Conservation (phyloP, 2,797 vertebrate genomes). For the Ataeniobius toweri region DNA sequence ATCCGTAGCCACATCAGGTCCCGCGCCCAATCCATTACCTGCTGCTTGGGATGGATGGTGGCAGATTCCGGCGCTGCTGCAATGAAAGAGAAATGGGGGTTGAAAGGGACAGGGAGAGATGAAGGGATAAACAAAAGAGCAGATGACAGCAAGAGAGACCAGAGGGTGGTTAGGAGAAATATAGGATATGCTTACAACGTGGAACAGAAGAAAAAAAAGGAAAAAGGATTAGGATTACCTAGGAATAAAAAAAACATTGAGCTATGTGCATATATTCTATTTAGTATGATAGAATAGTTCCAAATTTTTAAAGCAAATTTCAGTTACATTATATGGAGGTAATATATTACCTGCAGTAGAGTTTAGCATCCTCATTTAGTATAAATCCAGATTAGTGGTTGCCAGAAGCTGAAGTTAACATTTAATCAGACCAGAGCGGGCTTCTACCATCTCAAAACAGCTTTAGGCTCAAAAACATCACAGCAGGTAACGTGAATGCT, state of each 20-base stretch:
- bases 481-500: too few species aligned
- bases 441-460: too few species aligned
- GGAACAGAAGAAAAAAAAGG: background rate
- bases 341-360: background rate
- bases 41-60: constrained; percentile 62
- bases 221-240: background rate
- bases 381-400: background rate
- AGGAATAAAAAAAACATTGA: background rate
- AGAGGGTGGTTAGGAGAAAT: constrained; percentile 17
- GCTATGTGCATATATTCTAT: background rate
- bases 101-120: constrained; percentile 47
- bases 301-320: background rate
- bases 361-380: too few species aligned
- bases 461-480: too few species aligned
- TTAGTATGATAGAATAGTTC: background rate
- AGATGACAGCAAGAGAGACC: constrained; percentile 33
- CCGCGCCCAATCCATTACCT: constrained; percentile 70
- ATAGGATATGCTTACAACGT: background rate
- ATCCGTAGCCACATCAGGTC: constrained; percentile 70
- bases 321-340: background rate
- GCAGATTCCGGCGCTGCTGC: constrained; percentile 49
- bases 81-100: constrained; percentile 59
- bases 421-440: too few species aligned
- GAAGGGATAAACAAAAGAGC: constrained; percentile 57
- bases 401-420: too few species aligned